phyloP scores from a whole-genome alignment of 2,113 vertebrate genomes.

The Copsychus sechellarum region DNA sequence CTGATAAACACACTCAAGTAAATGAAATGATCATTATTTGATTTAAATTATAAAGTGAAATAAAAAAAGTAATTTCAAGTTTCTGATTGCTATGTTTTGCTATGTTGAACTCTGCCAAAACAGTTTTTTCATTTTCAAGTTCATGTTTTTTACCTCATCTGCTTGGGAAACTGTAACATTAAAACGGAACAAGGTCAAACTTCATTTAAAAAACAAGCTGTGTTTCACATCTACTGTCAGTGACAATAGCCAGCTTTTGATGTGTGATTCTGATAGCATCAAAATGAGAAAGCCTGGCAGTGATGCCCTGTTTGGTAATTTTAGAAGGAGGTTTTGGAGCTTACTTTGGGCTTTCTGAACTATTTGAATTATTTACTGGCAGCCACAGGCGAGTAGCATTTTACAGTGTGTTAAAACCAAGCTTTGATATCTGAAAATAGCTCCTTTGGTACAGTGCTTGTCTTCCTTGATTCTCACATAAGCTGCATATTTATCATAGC shows the following conservation, averaged over 20 bases:
- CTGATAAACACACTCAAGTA: background rate
- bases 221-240: slow-evolving; percentile 58
- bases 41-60: background rate
- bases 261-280: slow-evolving; percentile 44
- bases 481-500: slow-evolving; percentile 72
- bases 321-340: slow-evolving; percentile 31
- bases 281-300: slow-evolving; percentile 48
- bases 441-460: slow-evolving; percentile 45
- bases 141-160: background rate
- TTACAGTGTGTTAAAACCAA: slow-evolving; percentile 60
- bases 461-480: slow-evolving; percentile 64
- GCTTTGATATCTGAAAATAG: slow-evolving; percentile 70
- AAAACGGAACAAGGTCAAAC: background rate
- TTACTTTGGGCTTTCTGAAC: slow-evolving; percentile 71
- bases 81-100: background rate
- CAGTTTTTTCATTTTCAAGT: background rate
- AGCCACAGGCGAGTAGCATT: slow-evolving; percentile 55
- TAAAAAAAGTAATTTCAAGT: background rate
- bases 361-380: slow-evolving; percentile 63
- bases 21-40: background rate
- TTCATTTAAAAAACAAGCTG: slow-evolving; percentile 62
- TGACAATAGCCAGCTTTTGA: slow-evolving; percentile 59
- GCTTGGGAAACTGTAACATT: background rate
- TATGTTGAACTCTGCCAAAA: background rate
- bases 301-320: slow-evolving; percentile 7